Conservation (phyloP, 1,140 invertebrate genomes). For the Helicoverpa armigera region DNA sequence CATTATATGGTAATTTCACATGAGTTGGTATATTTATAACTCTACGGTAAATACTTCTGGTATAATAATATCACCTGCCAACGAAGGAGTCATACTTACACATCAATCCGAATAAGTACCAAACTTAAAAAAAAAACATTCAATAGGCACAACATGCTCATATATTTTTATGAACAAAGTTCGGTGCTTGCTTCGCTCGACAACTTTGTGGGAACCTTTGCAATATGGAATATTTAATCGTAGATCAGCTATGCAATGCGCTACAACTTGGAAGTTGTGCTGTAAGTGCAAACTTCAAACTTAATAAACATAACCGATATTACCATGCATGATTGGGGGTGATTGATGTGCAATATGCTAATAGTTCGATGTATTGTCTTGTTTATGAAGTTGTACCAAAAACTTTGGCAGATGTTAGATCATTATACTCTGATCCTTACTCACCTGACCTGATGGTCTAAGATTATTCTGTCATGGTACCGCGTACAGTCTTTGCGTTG, state of each 20-base stretch:
- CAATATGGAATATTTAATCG: slow-evolving; percentile 40
- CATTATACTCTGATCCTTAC: too few species aligned
- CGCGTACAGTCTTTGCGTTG: too few species aligned
- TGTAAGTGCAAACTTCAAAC: slow-evolving; percentile 18
- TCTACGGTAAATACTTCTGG: too few species aligned
- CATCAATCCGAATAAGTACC: background rate
- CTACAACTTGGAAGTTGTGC: slow-evolving; percentile 9
- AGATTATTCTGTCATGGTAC: too few species aligned
- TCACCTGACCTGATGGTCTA: too few species aligned
- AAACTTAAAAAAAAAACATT: background rate
- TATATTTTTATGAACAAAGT: slow-evolving; percentile 33
- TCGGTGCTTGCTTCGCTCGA: slow-evolving; percentile 12
- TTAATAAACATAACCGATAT: slow-evolving; percentile 25
- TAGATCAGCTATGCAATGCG: slow-evolving; percentile 33
- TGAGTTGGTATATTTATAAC: too few species aligned
- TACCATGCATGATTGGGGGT: slow-evolving; percentile 11
- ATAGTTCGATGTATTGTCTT: background rate
- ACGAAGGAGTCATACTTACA: too few species aligned
- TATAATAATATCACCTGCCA: too few species aligned
- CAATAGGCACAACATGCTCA: background rate
- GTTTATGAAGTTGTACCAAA: too few species aligned
- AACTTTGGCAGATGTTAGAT: too few species aligned
- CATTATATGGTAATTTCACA: too few species aligned
- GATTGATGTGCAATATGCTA: slow-evolving; percentile 10
- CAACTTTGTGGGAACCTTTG: slow-evolving; percentile 28